Conservation (phyloP, 2,797 vertebrate species). For the Peromyscus aztecus region DNA sequence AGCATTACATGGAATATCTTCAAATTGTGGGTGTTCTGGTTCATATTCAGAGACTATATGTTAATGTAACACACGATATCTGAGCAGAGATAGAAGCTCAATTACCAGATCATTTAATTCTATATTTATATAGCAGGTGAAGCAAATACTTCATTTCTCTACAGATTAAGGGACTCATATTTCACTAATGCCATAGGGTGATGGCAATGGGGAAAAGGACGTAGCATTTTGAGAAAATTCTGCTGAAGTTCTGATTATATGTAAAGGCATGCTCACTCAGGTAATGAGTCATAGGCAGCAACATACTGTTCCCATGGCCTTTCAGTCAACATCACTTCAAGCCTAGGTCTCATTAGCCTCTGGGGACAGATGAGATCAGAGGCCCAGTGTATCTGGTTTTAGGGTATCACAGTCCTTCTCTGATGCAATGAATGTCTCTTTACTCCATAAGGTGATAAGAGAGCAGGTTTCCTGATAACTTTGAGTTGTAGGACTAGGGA, state of each 20-base stretch:
- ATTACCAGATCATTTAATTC: not conserved
- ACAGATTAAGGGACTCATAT: not conserved
- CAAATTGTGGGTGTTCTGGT: not conserved
- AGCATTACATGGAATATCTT: not conserved
- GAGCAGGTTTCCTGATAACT: conserved; percentile 45
- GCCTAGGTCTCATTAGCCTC: conserved; percentile 59
- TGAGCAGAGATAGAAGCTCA: not conserved
- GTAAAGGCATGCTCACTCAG: not conserved
- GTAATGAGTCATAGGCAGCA: conserved; percentile 28
- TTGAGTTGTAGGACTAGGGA: conserved; percentile 55
- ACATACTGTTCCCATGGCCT: not conserved
- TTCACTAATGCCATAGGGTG: too few relatives aligned
- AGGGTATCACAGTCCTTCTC: conserved; percentile 48
- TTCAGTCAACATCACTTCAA: conserved; percentile 27
- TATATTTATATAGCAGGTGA: not conserved
- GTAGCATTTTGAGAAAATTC: not conserved
- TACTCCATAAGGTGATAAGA: conserved; percentile 45
- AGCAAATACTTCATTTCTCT: not conserved
- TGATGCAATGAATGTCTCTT: conserved; percentile 60
- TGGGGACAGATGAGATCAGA: conserved; percentile 68
- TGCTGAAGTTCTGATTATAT: not conserved
- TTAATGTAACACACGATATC: not conserved
- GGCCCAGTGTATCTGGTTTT: conserved; percentile 15
- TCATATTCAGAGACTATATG: not conserved
- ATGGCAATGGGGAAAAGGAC: not conserved